These are phyloP conservation scores for Drosophila oshimai DNA, from an alignment of 1,140 invertebrate genomes.

Conservation along the genomic window DNA sequence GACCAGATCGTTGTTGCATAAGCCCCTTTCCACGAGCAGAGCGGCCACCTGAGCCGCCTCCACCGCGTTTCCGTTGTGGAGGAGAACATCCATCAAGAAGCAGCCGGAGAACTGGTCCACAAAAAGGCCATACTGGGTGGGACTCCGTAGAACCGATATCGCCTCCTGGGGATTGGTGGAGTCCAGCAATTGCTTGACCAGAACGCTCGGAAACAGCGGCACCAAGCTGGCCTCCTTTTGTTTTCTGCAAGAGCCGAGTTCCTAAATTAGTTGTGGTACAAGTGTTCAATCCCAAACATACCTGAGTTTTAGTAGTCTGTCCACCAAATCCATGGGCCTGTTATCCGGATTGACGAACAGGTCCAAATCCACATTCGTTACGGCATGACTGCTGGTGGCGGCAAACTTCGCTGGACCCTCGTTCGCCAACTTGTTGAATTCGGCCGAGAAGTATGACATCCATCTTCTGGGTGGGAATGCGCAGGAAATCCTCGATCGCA, in stretches of 20 bases:
- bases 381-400: not conserved
- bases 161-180: conserved; percentile 84
- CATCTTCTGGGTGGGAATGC: conserved; percentile 25
- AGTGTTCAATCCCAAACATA: not conserved
- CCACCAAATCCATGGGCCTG: conserved; percentile 52
- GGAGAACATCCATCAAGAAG: conserved; percentile 91
- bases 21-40: conserved; percentile 90
- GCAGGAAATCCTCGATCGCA: conserved; percentile 35
- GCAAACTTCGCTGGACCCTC: conserved; percentile 16
- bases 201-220: conserved; percentile 40
- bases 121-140: conserved; percentile 95
- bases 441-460: conserved; percentile 55
- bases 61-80: conserved; percentile 87
- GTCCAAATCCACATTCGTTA: conserved; percentile 43
- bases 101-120: conserved; percentile 91
- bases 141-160: conserved; percentile 89
- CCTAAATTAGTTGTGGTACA: not conserved
- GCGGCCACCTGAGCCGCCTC: conserved; percentile 86
- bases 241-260: conserved; percentile 29
- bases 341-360: conserved; percentile 54
- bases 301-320: conserved; percentile 51
- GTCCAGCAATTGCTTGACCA: conserved; percentile 57
- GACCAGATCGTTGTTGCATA: conserved; percentile 92
- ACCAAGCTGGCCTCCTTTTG: conserved; percentile 52
- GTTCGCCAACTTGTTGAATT: conserved; percentile 54